Conservation (phyloP, 2,113 vertebrate species). For the Sceloporus undulatus region DNA sequence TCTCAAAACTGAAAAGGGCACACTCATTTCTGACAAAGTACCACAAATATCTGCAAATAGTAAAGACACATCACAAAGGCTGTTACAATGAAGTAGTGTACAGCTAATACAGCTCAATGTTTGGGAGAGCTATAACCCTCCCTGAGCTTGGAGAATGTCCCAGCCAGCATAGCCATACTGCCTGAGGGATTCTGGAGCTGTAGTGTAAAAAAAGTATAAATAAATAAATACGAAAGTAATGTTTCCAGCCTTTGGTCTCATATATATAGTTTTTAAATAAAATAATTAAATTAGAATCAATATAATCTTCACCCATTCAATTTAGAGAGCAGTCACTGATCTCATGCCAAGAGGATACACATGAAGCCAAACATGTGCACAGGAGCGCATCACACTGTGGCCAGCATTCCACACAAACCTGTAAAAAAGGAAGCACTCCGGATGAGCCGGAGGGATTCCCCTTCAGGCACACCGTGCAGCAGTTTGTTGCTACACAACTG, state of each 20-base stretch:
- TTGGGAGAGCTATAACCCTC: not conserved
- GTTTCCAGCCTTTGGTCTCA: no score
- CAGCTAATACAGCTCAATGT: conserved; percentile 9
- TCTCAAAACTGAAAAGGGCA: conserved; percentile 76
- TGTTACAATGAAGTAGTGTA: not conserved
- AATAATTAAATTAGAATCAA: conserved; percentile 31
- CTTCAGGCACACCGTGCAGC: conserved; percentile 80
- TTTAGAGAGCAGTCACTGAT: conserved; percentile 66
- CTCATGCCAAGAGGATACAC: conserved; percentile 46
- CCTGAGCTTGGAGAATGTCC: no score
- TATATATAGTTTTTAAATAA: not conserved
- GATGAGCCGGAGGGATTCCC: conserved; percentile 83
- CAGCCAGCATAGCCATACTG: no score
- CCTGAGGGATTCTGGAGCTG: not conserved
- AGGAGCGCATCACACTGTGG: conserved; percentile 72
- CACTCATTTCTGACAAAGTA: conserved; percentile 52
- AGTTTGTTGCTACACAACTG: conserved; percentile 80
- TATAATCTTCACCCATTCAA: conserved; percentile 63
- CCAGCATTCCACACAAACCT: conserved; percentile 87
- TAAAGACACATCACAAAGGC: conserved; percentile 10
- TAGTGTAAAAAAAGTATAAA: not conserved
- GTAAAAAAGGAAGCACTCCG: conserved; percentile 87
- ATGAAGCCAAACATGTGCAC: conserved; percentile 54
- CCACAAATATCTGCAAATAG: conserved; percentile 18
- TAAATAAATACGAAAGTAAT: not conserved